Base-by-base conservation (phyloP, 2,113 vertebrate genomes). In the Thunnus thynnus region DNA sequence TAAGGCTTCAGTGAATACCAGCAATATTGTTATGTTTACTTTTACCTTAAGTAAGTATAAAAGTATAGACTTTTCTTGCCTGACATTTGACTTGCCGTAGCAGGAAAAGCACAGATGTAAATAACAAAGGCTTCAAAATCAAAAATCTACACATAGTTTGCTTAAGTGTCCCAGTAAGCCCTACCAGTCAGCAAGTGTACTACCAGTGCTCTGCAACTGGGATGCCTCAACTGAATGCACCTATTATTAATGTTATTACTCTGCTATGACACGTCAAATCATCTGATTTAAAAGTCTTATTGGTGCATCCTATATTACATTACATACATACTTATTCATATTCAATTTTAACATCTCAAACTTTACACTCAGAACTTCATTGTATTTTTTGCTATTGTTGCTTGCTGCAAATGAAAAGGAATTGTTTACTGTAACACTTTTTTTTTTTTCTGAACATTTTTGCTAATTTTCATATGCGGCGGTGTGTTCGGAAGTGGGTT, bases 291-390 rank as follows among this genome's bases (percentile, higher is more conserved):
- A 20, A 51, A 47, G 25, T 13, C 67, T 5, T 13, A 10, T 50
- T 8, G 25, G 22, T 68, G 62, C 58, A 55, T 55, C 51, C 47
- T 5, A 22, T 22, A 22, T 22, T 22, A 22, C 22, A 22, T 22
- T 22, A 22, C 22, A 22, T 22, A 22, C 22, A 22, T 22, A 22
- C 22, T 22, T 61, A 52, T 74, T 82, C 25, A 57, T 80, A 25
- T 62, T 67, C 1, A 18, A 17, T 71, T 65, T 54, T 71, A 72
- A 52, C 65, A 61, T 87, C 87, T 88, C 32, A 73, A 5, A 73
- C 52, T 76, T 62, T 20, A 78, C 46, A 47, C 8, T 7, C 10
- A 71, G 16, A 71, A 67, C 36, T 12, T 64, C 27, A 25, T 41
- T 50, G n/a, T 65, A 27, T 67, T 71, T 68, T 54, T 30, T 47